Evolutionary conservation across 2,113 vertebrate species (phyloP).

Genomic region (Podilymbus podiceps): DNA sequence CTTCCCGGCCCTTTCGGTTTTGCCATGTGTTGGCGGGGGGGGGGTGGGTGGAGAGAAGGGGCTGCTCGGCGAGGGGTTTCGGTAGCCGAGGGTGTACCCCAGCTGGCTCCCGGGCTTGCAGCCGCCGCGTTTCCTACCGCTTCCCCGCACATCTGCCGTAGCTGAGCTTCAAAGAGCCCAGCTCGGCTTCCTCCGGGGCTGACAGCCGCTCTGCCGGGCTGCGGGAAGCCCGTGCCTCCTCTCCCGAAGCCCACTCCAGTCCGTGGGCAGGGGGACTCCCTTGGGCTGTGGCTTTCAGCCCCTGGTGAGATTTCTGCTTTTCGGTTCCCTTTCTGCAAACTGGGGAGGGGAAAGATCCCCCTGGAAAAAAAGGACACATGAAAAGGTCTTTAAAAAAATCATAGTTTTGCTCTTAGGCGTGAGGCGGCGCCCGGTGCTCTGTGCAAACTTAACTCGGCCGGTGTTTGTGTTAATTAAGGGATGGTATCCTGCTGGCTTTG

Average conservation of each 20-base stretch:
- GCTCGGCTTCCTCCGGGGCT: background rate
- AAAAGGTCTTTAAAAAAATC: background rate
- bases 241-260: rapidly evolving
- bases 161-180: background rate
- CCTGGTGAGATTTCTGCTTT: background rate
- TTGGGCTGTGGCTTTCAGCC: background rate
- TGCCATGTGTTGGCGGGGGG: background rate
- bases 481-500: background rate
- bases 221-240: background rate
- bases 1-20: background rate
- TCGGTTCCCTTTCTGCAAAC: background rate
- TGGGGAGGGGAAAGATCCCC: background rate
- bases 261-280: rapidly evolving
- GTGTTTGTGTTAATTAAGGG: too few species aligned
- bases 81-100: background rate
- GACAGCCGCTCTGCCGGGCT: background rate
- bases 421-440: background rate
- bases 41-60: too few species aligned
- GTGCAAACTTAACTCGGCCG: background rate
- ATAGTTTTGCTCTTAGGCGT: rapidly evolving
- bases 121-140: background rate
- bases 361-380: background rate
- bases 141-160: background rate
- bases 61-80: background rate
- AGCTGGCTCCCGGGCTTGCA: background rate